Conservation (phyloP, 1,140 invertebrate genomes). For the Trichonephila clavipes region DNA sequence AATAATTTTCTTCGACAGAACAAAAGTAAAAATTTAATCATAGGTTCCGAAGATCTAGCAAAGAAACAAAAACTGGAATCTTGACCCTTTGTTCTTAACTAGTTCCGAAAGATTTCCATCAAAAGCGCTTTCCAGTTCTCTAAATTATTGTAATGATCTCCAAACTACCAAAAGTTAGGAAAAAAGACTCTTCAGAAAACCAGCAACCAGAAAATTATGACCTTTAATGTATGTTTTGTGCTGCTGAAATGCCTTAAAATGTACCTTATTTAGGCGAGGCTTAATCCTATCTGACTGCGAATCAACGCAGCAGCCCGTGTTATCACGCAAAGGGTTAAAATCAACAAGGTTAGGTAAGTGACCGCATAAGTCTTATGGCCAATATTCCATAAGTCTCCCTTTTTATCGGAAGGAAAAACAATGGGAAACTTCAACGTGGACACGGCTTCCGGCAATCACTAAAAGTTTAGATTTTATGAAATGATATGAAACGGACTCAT, state of each 20-base stretch:
- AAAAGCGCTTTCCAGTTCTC: background rate
- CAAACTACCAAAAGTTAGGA: conserved; percentile 2
- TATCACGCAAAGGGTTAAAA: conserved; percentile 65
- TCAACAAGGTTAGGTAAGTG: conserved; percentile 57
- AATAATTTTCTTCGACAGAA: background rate
- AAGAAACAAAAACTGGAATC: background rate
- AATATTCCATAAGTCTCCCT: conserved; percentile 35
- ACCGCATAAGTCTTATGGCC: conserved; percentile 22
- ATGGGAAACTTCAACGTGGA: conserved; percentile 33
- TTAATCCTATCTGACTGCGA: background rate
- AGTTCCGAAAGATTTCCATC: background rate
- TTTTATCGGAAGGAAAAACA: conserved; percentile 40
- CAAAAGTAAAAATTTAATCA: background rate
- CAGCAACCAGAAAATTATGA: conserved; percentile 66
- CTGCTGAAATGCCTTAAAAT: background rate
- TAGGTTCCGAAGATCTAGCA: background rate
- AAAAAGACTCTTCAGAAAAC: conserved; percentile 39
- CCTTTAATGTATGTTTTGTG: conserved; percentile 35
- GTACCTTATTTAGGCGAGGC: conserved; percentile 38
- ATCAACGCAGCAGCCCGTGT: conserved; percentile 46
- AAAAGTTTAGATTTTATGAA: background rate
- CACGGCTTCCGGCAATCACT: conserved; percentile 42
- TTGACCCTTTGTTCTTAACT: background rate
- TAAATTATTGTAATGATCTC: conserved; percentile 44
- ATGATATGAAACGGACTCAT: background rate